phyloP scores from a whole-genome alignment of 2,888 invertebrate genomes.

The Athalia circularis region DNA sequence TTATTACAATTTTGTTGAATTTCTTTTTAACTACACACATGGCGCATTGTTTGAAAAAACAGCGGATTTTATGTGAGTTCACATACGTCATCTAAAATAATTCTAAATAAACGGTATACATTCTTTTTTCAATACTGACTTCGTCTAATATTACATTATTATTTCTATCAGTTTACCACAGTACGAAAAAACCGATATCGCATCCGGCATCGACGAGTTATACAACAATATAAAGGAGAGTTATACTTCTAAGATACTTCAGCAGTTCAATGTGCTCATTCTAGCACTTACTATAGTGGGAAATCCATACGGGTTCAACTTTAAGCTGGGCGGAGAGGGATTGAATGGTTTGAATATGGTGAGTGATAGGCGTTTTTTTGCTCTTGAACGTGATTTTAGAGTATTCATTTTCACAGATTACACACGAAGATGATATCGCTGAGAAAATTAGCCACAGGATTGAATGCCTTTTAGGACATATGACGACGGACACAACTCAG shows the following conservation, averaged over 20 bases:
- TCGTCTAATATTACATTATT: not conserved
- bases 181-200: slow-evolving; percentile 79
- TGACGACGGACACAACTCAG: slow-evolving; percentile 67
- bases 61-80: slow-evolving; percentile 63
- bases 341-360: slow-evolving; percentile 26
- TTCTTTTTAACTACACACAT: slow-evolving; percentile 66
- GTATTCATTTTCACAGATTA: slow-evolving; percentile 55
- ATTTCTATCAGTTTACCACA: slow-evolving; percentile 79
- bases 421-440: slow-evolving; percentile 65
- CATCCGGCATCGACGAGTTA: slow-evolving; percentile 75
- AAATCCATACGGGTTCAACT: slow-evolving; percentile 81
- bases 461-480: slow-evolving; percentile 74
- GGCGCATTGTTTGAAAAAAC: slow-evolving; percentile 66
- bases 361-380: slow-evolving; percentile 5
- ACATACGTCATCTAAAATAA: not conserved
- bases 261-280: slow-evolving; percentile 88
- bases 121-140: not conserved
- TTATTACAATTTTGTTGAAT: slow-evolving; percentile 64
- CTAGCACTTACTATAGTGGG: slow-evolving; percentile 87
- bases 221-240: slow-evolving; percentile 78
- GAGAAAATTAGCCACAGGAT: slow-evolving; percentile 71
- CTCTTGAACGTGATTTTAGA: slow-evolving; percentile 20
- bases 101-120: not conserved
- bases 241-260: slow-evolving; percentile 83
- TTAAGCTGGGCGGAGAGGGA: slow-evolving; percentile 59